Evolutionary conservation across 2,797 vertebrate species (phyloP).

Genomic region (Erethizon dorsatum): DNA sequence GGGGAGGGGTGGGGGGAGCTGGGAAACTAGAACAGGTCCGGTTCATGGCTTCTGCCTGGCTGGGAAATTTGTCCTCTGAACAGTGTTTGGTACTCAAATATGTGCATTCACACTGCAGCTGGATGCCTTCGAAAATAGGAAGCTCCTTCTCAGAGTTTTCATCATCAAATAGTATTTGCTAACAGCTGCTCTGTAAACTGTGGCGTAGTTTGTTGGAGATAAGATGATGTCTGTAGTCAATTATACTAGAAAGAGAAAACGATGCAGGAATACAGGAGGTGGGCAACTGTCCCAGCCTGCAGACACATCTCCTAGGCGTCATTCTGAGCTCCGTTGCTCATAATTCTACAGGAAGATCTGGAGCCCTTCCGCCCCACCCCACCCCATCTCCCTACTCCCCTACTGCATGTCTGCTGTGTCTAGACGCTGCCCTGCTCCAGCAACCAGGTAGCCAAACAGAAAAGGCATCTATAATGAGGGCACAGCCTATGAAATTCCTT

Average conservation of each 20-base stretch:
- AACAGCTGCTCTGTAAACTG: neutral
- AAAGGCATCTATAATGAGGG: slow-evolving; percentile 43
- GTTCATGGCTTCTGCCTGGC: neutral
- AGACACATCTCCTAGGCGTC: neutral
- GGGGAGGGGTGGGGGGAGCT: rapidly evolving
- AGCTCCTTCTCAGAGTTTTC: neutral
- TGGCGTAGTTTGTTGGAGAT: neutral
- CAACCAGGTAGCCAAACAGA: slow-evolving; percentile 42
- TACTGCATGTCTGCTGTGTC: neutral
- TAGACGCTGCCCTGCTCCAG: neutral
- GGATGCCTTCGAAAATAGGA: neutral
- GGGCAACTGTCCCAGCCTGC: no score
- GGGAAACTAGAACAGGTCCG: neutral
- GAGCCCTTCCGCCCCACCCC: neutral
- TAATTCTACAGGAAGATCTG: neutral
- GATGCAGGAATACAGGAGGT: neutral
- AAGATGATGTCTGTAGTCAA: neutral
- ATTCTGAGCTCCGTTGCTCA: neutral
- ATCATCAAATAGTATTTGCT: neutral
- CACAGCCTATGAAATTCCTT: slow-evolving; percentile 58
- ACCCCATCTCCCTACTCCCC: neutral
- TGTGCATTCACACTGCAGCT: neutral
- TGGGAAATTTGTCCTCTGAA: neutral
- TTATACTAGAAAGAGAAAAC: neutral
- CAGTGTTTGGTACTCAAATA: neutral